These are phyloP conservation scores for Erebia palarica DNA, from an alignment of 2,888 invertebrate genomes.

Conservation along the genomic window DNA sequence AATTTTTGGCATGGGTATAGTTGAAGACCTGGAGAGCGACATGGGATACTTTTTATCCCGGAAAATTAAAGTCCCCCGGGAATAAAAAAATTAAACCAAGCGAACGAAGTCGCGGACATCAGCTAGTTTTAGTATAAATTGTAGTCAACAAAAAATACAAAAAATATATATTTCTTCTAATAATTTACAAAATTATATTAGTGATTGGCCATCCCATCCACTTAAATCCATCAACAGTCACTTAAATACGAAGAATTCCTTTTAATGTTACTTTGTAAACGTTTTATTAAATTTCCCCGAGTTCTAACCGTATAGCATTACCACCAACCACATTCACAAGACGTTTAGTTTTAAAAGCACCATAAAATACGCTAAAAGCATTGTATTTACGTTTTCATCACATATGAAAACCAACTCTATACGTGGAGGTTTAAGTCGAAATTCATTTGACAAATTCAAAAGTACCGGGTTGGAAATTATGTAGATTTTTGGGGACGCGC, in stretches of 20 bases:
- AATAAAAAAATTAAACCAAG: too few species aligned
- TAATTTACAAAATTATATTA: too few species aligned
- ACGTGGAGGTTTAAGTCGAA: conserved; percentile 16
- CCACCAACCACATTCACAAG: conserved; percentile 37
- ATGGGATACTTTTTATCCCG: too few species aligned
- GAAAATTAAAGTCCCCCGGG: too few species aligned
- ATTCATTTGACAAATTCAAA: conserved; percentile 14
- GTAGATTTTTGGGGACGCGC: conserved; percentile 42
- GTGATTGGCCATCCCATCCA: too few species aligned
- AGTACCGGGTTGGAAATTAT: conserved; percentile 36
- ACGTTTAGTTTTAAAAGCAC: conserved; percentile 40
- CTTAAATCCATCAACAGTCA: too few species aligned
- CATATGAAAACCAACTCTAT: conserved; percentile 13
- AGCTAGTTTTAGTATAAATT: too few species aligned
- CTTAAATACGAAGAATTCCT: not conserved
- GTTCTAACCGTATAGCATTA: conserved; percentile 26
- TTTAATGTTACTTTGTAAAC: conserved; percentile 9
- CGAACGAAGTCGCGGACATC: too few species aligned
- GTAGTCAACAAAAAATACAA: too few species aligned
- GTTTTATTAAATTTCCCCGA: conserved; percentile 32
- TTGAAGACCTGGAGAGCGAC: too few species aligned
- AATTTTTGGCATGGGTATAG: too few species aligned
- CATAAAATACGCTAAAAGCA: conserved; percentile 37
- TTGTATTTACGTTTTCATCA: not conserved
- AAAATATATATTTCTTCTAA: too few species aligned